Conservation (phyloP, 2,888 invertebrate genomes). For the Pristionchus entomophagus region DNA sequence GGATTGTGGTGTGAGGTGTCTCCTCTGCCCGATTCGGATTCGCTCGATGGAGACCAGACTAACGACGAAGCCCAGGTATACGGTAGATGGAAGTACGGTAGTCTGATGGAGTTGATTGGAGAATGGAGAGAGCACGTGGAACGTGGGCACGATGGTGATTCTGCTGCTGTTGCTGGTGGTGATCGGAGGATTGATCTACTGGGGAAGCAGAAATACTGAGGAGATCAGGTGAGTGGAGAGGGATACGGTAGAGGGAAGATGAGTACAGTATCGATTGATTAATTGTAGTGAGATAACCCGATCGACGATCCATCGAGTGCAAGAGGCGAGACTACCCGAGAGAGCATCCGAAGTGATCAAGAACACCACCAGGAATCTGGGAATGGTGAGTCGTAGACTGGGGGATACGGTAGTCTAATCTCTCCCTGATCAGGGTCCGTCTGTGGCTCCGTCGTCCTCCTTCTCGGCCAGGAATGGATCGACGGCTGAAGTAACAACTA, state of each 20-base stretch:
- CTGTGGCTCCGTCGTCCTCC: neutral
- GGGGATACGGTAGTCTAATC: neutral
- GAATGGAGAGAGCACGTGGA: neutral
- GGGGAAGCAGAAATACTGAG: conserved; percentile 38
- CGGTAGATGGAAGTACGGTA: neutral
- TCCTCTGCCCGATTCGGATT: neutral
- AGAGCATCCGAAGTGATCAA: conserved; percentile 38
- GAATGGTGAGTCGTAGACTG: conserved; percentile 12
- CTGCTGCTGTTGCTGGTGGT: neutral
- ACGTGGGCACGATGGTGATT: neutral
- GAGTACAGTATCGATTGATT: neutral
- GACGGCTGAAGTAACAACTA: neutral
- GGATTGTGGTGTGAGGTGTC: conserved; percentile 36
- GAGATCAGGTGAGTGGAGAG: conserved; percentile 36
- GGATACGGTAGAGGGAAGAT: neutral
- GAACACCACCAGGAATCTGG: conserved; percentile 9
- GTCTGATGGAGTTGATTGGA: neutral
- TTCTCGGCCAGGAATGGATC: neutral
- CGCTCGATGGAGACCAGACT: conserved; percentile 6
- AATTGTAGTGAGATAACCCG: neutral
- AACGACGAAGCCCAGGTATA: neutral
- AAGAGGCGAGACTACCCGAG: conserved; percentile 42
- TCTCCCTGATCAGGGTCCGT: neutral
- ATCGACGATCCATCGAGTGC: conserved; percentile 44
- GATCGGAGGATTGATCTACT: conserved; percentile 23